phyloP scores from a whole-genome alignment of 2,113 vertebrate species.

The Tinamus guttatus region DNA sequence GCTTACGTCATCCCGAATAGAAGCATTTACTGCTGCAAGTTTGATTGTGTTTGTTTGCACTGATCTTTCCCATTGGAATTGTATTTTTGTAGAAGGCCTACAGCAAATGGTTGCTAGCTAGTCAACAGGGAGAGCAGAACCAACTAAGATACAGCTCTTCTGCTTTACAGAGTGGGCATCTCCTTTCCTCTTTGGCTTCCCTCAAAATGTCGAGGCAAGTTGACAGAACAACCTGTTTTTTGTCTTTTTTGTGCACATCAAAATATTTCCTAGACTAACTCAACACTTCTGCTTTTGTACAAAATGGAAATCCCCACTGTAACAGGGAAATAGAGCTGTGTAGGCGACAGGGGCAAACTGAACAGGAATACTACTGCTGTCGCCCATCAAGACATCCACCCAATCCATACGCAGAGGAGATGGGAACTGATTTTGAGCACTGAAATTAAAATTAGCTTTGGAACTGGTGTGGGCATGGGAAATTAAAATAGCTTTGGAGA shows the following conservation, averaged over 20 bases:
- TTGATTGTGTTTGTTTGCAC: background rate
- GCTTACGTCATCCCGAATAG: background rate
- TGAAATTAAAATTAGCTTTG: background rate
- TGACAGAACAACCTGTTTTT: background rate
- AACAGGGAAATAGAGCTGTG: background rate
- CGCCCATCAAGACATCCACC: background rate
- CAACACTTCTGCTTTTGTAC: fast-evolving
- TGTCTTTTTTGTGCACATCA: background rate
- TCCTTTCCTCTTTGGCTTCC: background rate
- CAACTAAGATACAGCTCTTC: background rate
- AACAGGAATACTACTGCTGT: background rate
- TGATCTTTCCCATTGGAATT: background rate
- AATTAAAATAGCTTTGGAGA: background rate
- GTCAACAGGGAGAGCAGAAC: background rate
- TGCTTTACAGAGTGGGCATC: background rate
- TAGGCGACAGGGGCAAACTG: background rate
- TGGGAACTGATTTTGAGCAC: background rate
- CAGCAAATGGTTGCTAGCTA: background rate
- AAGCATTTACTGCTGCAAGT: background rate
- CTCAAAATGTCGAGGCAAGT: background rate
- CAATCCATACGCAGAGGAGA: background rate
- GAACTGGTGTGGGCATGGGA: background rate
- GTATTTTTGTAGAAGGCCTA: background rate
- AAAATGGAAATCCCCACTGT: background rate
- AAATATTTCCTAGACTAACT: background rate